phyloP scores from a whole-genome alignment of 1,140 invertebrate species.

The Pinna nobilis region DNA sequence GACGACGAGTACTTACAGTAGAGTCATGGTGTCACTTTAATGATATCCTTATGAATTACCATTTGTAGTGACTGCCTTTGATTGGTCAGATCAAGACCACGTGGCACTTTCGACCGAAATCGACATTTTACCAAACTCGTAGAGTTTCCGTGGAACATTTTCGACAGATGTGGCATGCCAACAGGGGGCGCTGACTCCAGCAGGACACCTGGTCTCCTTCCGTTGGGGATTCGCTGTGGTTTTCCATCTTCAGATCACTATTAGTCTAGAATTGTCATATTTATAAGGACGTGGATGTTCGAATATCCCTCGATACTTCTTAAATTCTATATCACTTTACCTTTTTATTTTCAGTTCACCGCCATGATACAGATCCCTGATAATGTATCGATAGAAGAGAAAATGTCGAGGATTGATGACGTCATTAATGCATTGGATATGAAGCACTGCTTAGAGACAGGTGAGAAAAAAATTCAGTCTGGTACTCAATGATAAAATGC shows the following conservation, averaged over 20 bases:
- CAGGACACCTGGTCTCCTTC: no score
- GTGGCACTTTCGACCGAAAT: no score
- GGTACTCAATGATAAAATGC: no score
- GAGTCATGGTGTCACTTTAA: not conserved
- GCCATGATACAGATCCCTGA: conserved; percentile 85
- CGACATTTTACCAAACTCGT: no score
- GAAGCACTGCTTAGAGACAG: conserved; percentile 85
- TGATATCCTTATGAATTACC: not conserved
- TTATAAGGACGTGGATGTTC: no score
- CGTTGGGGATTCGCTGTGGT: no score
- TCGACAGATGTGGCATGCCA: no score
- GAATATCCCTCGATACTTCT: no score
- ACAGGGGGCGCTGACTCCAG: no score
- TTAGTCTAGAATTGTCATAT: not conserved
- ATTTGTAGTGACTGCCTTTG: no score
- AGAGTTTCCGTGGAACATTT: no score
- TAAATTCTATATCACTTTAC: not conserved
- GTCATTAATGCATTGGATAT: conserved; percentile 88
- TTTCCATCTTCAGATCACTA: not conserved
- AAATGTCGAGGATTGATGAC: conserved; percentile 87
- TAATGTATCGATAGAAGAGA: conserved; percentile 83
- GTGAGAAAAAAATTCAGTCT: conserved; percentile 74
- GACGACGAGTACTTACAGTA: not conserved
- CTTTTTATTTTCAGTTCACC: conserved; percentile 83
- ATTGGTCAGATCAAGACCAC: not conserved